Percentiles rank a stretch among this genome's conserved stretches.
phyloP scores from a whole-genome alignment of 2,797 vertebrate species.

The Rousettus madagascariensis region DNA sequence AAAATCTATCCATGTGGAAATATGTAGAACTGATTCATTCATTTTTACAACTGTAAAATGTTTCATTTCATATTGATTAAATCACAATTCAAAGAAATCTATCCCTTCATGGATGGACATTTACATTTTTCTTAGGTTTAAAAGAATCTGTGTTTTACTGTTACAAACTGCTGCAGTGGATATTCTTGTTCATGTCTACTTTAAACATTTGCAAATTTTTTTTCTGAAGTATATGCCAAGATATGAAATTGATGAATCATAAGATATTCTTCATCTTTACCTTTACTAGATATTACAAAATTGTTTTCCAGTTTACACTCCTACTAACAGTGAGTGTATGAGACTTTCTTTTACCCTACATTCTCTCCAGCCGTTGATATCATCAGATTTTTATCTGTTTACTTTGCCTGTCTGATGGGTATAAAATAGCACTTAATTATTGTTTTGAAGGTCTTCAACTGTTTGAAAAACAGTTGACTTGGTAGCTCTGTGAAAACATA shows the following conservation, averaged over 20 bases:
- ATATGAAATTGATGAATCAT: not conserved
- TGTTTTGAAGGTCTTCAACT: not conserved
- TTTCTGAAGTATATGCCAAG: not conserved
- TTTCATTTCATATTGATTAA: not conserved
- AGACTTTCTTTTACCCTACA: not conserved
- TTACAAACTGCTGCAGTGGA: not conserved
- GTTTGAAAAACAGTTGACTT: not conserved
- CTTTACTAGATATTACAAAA: not conserved
- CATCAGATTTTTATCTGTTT: slow-evolving; percentile 9
- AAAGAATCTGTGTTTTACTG: not conserved
- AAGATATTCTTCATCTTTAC: not conserved
- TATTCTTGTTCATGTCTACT: not conserved
- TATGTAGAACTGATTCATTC: not conserved
- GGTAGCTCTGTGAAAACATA: not conserved
- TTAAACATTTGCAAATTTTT: not conserved
- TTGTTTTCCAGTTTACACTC: not conserved
- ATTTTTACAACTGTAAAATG: not conserved
- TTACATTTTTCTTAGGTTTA: not conserved
- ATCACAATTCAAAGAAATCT: not conserved
- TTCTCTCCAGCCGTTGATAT: slow-evolving; percentile 12
- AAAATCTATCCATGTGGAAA: not conserved
- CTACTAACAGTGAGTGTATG: too few relatives aligned
- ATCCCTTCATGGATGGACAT: not conserved
- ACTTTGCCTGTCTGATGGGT: not conserved
- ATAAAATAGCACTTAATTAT: not conserved